These are phyloP conservation scores for Mesocentrotus franciscanus DNA, from an alignment of 53 echinoderm and acorn worm species.

Conservation along the genomic window DNA sequence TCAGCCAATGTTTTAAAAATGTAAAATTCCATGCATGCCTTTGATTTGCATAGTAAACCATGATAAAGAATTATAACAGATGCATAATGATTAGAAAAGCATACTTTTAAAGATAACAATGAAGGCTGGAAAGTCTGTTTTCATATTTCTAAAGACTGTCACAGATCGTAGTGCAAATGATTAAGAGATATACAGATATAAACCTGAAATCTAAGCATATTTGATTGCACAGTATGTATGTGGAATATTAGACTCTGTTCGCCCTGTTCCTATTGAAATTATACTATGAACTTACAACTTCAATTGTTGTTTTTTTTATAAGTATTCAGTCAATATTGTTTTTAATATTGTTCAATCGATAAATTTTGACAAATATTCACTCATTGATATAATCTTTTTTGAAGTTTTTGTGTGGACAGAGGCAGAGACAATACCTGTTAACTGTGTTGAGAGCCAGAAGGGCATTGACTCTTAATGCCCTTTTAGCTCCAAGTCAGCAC, in stretches of 20 bases:
- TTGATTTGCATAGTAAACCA: not conserved
- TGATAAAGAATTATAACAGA: not conserved
- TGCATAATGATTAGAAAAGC: not conserved
- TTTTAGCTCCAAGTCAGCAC: not conserved
- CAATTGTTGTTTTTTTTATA: not conserved
- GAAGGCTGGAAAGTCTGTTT: not conserved
- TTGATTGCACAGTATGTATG: not conserved
- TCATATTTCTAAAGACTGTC: not conserved
- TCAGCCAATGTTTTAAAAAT: not conserved
- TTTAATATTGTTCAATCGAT: not conserved
- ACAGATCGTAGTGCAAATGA: not conserved
- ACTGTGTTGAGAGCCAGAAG: not conserved
- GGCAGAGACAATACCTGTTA: not conserved
- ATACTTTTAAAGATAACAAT: not conserved
- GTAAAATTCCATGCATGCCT: not conserved
- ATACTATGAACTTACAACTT: not conserved
- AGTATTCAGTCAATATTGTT: not conserved
- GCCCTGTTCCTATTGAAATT: not conserved
- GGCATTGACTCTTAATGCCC: not conserved
- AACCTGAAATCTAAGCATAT: not conserved
- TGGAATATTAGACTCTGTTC: not conserved
- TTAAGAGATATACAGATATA: not conserved
- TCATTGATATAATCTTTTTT: not conserved
- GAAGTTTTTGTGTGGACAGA: no score
- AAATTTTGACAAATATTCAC: not conserved